A percentile compares a stretch with the other conserved stretches of the same genome.
Conservation (phyloP, 1,140 invertebrate species). For the Cotesia glomerata region DNA sequence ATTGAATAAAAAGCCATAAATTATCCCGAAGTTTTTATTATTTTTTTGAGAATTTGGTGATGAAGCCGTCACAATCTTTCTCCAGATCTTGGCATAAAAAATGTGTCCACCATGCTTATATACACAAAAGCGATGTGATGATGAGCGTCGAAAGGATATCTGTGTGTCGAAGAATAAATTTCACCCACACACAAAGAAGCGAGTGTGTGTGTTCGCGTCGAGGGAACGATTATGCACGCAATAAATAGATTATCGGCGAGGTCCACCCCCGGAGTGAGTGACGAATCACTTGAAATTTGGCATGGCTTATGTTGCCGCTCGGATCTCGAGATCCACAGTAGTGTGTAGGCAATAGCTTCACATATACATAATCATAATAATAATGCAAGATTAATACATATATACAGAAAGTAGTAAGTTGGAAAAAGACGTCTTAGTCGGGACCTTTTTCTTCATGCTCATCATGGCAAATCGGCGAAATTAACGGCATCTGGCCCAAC, state of each 20-base stretch:
- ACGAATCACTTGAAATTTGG: slow-evolving; percentile 47
- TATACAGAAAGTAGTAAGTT: not conserved
- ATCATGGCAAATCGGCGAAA: slow-evolving; percentile 55
- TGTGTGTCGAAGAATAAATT: too few relatives aligned
- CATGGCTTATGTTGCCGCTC: slow-evolving; percentile 13
- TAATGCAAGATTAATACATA: not conserved
- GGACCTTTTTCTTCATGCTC: slow-evolving; percentile 24
- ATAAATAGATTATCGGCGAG: slow-evolving; percentile 57
- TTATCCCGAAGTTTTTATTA: too few relatives aligned
- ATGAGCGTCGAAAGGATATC: too few relatives aligned
- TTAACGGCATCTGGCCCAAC: slow-evolving; percentile 51
- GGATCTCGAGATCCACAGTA: not conserved
- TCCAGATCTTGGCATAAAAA: too few relatives aligned
- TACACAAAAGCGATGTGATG: too few relatives aligned
- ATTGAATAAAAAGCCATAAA: too few relatives aligned
- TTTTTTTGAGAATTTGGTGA: too few relatives aligned
- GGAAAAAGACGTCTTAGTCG: slow-evolving; percentile 17
- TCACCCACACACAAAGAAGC: too few relatives aligned
- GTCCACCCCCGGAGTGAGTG: slow-evolving; percentile 43
- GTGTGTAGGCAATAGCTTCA: not conserved
- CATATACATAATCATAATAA: not conserved
- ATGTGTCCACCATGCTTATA: too few relatives aligned
- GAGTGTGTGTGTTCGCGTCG: slow-evolving; percentile 9
- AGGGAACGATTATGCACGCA: slow-evolving; percentile 52
- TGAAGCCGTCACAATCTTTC: too few relatives aligned